phyloP scores from a whole-genome alignment of 2,113 vertebrate genomes.

The Alexandromys fortis region DNA sequence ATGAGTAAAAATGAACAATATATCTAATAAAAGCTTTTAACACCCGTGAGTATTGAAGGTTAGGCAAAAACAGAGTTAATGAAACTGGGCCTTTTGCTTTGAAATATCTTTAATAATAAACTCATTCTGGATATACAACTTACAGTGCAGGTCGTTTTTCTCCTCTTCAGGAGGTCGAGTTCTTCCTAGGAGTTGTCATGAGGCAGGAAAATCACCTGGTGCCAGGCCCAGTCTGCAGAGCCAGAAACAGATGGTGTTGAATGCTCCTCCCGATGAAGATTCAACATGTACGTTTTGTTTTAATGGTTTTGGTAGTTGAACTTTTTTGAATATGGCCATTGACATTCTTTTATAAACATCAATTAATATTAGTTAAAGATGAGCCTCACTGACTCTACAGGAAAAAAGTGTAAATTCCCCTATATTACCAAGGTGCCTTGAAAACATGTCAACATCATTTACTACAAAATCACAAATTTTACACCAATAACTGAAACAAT shows the following conservation, averaged over 20 bases:
- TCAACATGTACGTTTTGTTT: background rate
- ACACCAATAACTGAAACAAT: background rate
- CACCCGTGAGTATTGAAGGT: background rate
- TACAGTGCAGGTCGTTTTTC: background rate
- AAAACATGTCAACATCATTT: background rate
- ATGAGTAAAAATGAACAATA: background rate
- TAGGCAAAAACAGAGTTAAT: background rate
- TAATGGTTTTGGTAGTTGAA: background rate
- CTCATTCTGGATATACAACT: background rate
- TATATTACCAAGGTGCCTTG: background rate
- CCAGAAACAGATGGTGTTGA: background rate
- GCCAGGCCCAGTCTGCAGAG: background rate
- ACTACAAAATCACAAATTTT: background rate
- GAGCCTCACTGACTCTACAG: background rate
- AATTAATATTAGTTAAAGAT: background rate
- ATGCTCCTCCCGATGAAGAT: background rate
- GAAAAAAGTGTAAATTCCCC: background rate
- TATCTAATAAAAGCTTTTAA: background rate
- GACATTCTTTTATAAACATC: background rate
- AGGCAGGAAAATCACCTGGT: background rate
- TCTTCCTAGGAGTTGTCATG: background rate
- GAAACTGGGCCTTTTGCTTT: background rate
- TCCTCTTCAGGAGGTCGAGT: background rate
- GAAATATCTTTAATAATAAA: background rate
- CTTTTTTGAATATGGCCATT: background rate